These are phyloP conservation scores for Drosophila suzukii DNA, from an alignment of 1,140 invertebrate species.

Conservation along the genomic window DNA sequence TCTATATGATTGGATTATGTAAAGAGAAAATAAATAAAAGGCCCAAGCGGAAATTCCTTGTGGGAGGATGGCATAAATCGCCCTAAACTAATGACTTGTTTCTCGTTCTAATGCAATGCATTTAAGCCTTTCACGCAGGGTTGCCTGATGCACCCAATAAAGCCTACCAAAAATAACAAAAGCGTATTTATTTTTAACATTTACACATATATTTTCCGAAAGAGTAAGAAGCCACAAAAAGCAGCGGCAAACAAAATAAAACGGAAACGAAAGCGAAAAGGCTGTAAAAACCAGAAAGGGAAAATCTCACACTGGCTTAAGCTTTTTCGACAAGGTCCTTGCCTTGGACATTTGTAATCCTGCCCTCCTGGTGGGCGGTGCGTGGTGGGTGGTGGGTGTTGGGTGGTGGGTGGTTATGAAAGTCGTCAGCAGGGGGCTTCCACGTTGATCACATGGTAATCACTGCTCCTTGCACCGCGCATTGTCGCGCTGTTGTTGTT, in stretches of 20 bases:
- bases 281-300: slow-evolving; percentile 2
- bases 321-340: slow-evolving; percentile 7
- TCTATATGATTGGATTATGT: too few species aligned
- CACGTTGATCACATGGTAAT: slow-evolving; percentile 81
- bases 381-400: not conserved
- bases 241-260: not conserved
- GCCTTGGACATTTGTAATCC: slow-evolving; percentile 8
- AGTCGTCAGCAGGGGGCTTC: too few species aligned
- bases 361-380: not conserved
- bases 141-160: not conserved
- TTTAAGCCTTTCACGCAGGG: not conserved
- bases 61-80: too few species aligned
- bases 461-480: slow-evolving; percentile 53
- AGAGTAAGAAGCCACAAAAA: slow-evolving; percentile 16
- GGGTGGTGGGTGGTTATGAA: slow-evolving; percentile 2
- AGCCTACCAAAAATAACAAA: not conserved
- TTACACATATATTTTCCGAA: not conserved
- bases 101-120: not conserved
- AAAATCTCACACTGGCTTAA: slow-evolving; percentile 14
- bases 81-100: not conserved
- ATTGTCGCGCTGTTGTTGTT: slow-evolving; percentile 22
- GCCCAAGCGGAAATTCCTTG: too few species aligned
- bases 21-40: too few species aligned
- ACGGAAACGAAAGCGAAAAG: not conserved
- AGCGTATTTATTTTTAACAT: slow-evolving; percentile 19